Percentiles rank a stretch among this genome's conserved stretches.
Evolutionary conservation across 2,797 vertebrate genomes (phyloP).

Genomic region (Scolopax bukidnonensis): DNA sequence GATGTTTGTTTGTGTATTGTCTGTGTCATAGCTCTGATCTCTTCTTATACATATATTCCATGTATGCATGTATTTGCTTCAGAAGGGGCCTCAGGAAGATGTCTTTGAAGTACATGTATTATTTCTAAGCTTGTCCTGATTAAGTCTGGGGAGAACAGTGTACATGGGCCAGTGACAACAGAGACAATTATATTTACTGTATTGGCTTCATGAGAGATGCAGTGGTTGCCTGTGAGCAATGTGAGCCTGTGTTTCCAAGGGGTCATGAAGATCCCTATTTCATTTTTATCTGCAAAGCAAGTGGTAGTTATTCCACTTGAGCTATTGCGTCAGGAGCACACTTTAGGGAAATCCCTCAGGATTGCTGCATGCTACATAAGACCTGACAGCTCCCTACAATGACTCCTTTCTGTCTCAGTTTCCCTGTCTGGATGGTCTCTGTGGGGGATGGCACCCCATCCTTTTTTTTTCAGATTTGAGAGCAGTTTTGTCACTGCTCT

Average conservation of each 20-base stretch:
- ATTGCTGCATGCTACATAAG: not conserved
- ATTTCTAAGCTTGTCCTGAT: not conserved
- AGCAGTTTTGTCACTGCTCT: not conserved
- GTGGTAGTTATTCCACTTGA: not conserved
- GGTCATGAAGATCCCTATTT: not conserved
- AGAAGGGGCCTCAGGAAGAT: not conserved
- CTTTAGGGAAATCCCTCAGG: not conserved
- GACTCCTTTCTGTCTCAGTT: not conserved
- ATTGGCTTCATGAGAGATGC: not conserved
- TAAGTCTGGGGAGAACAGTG: not conserved
- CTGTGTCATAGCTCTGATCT: not conserved
- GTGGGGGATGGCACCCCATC: not conserved
- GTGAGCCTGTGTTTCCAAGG: not conserved
- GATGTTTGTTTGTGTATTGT: not conserved
- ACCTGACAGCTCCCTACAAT: not conserved
- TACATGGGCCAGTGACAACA: not conserved
- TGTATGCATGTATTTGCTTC: not conserved
- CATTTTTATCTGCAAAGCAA: not conserved
- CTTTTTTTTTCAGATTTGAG: not conserved
- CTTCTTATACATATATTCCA: not conserved
- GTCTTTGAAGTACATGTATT: not conserved
- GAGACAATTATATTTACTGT: not conserved
- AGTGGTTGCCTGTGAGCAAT: not conserved
- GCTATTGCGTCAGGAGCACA: not conserved
- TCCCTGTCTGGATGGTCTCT: not conserved